Evolutionary conservation across 2,888 invertebrate species (phyloP), one percentile per base, ranked within the genome.

Genomic region (Adela reaumurella): DNA sequence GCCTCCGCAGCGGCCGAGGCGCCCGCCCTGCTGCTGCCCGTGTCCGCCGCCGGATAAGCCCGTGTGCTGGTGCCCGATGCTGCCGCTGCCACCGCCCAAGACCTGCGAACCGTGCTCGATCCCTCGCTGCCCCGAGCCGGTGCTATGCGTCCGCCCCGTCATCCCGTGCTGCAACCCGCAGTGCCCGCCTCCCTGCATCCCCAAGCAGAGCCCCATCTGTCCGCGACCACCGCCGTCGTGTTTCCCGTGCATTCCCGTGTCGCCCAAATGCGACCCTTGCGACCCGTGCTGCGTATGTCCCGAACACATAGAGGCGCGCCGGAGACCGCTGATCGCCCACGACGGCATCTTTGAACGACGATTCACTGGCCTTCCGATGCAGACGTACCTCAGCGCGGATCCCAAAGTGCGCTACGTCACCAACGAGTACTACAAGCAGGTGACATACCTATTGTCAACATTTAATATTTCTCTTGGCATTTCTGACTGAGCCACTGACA

Each of bases 321-420:
- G n/a, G n/a, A n/a, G n/a, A n/a, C 83, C 83, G 2, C 64, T 83
- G 41, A 81, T 83, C 54, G 81, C 82, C 53, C 79, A 83, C 63
- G 80, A 83, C 45, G 77, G 83, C 54, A 70, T 83, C 16, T 70
- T 65, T 46, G 68, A 68, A 48, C 60, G 60, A n/a, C 64, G 69
- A 45, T 68, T 65, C 4, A 61, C 71, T 17, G 68, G 68, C 1
- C 52, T 58, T 4, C 74, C 73, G 8, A 65, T 46, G 10, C 63
- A 68, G 53, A 65, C 66, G 51, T 69, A 52, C 19, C 59, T 60
- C 20, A 59, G 65, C 48, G 56, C 58, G 1, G 62, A 67, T 45
- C 68, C 72, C 2, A 64, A 63, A 54, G 62, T 70, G 24, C 66
- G 77, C 41, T 76, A 77, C 55, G 53, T 61, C 2, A 61, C 68